Evolutionary conservation across 2,113 vertebrate species (phyloP).

Genomic region (Heloderma charlesbogerti): DNA sequence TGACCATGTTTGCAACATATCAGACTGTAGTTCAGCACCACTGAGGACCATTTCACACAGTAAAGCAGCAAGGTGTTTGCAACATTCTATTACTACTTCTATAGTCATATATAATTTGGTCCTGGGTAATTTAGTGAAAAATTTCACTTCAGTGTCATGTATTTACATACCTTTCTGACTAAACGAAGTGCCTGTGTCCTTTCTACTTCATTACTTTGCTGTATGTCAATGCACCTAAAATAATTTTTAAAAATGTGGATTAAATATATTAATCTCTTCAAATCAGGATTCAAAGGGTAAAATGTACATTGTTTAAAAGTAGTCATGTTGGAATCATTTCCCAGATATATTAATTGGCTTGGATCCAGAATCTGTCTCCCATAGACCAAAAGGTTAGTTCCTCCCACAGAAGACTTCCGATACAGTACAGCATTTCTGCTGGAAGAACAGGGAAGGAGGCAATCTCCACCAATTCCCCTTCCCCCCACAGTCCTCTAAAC

Average conservation of each 20-base stretch:
- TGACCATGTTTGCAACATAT: not conserved
- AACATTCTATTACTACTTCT: not conserved
- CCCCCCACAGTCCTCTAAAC: not conserved
- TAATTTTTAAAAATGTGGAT: not conserved
- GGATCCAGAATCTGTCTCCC: too few relatives aligned
- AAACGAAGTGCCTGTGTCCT: constrained; percentile 97
- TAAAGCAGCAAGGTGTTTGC: not conserved
- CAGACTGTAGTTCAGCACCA: not conserved
- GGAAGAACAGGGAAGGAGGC: too few relatives aligned
- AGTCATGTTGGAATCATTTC: not conserved
- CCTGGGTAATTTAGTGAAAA: not conserved
- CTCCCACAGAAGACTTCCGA: not conserved
- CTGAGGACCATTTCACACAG: not conserved
- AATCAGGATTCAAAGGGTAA: not conserved
- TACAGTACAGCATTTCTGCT: too few relatives aligned
- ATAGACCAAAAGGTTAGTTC: not conserved
- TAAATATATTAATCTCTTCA: accelerated
- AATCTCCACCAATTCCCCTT: too few relatives aligned
- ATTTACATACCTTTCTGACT: constrained; percentile 91
- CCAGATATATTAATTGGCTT: not conserved
- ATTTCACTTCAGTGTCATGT: not conserved
- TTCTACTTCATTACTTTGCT: constrained; percentile 99
- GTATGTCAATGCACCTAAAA: constrained; percentile 97
- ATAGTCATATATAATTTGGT: not conserved
- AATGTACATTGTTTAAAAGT: not conserved